Evolutionary conservation across 2,797 vertebrate species (phyloP).

Genomic region (Vireo griseus): DNA sequence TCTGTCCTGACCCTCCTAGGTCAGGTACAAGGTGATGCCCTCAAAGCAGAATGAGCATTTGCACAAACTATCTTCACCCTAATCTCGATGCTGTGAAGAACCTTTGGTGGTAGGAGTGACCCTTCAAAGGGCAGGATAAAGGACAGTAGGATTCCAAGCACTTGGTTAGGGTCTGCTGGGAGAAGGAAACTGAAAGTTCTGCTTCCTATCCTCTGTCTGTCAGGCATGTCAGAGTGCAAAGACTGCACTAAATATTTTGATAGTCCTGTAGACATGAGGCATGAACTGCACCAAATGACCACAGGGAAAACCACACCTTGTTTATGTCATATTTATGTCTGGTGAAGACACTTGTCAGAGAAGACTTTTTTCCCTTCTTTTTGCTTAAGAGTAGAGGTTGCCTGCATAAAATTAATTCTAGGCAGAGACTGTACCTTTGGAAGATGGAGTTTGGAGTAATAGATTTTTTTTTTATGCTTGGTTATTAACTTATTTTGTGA

Average conservation of each 20-base stretch:
- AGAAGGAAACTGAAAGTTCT: not conserved
- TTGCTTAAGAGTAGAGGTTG: not conserved
- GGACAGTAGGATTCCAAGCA: not conserved
- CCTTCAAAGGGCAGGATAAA: not conserved
- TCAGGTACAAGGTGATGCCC: not conserved
- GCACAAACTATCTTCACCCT: not conserved
- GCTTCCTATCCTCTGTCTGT: not conserved
- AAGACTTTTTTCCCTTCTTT: fast-evolving
- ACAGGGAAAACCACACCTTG: not conserved
- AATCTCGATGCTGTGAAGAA: not conserved
- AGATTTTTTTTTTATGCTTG: not conserved
- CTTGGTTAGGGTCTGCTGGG: not conserved
- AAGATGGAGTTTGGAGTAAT: not conserved
- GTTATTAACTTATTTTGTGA: not conserved
- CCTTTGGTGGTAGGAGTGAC: not conserved
- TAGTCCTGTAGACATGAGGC: not conserved
- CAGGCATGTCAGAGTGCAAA: not conserved
- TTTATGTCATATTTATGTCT: not conserved
- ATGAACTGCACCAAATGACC: not conserved
- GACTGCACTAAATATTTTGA: not conserved
- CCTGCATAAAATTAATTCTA: not conserved
- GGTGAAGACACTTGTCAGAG: not conserved
- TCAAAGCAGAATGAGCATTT: not conserved
- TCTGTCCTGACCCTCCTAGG: not conserved
- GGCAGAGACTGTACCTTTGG: not conserved